These are phyloP conservation scores for Mionectes olivaceus DNA, from an alignment of 2,797 vertebrate genomes.

Conservation along the genomic window DNA sequence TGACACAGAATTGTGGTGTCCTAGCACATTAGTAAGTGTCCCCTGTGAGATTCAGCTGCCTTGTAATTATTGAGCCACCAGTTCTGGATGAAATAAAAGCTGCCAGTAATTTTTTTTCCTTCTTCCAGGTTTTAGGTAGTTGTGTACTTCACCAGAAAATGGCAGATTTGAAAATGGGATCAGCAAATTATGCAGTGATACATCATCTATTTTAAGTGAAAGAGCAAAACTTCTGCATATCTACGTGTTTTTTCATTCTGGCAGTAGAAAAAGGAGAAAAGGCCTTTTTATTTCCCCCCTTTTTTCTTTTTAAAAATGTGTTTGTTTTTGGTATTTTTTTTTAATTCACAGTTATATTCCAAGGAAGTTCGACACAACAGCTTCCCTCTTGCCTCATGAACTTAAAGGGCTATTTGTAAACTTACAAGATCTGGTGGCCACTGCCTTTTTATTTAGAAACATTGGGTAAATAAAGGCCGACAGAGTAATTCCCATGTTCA, in stretches of 20 bases:
- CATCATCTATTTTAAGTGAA: conserved; percentile 15
- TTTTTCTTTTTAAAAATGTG: background rate
- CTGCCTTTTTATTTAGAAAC: background rate
- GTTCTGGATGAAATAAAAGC: background rate
- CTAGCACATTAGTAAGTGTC: background rate
- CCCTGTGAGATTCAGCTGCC: background rate
- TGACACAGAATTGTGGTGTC: background rate
- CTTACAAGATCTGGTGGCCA: conserved; percentile 8
- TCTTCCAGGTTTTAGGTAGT: background rate
- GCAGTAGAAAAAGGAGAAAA: conserved; percentile 9
- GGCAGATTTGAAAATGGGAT: conserved; percentile 14
- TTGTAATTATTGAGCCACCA: background rate
- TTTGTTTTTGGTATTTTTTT: background rate
- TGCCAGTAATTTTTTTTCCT: background rate
- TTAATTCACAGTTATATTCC: background rate
- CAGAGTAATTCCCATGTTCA: background rate
- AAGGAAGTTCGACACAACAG: background rate
- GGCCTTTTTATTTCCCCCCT: accelerated
- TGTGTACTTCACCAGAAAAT: background rate
- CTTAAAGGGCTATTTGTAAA: conserved; percentile 70
- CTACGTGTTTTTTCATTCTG: background rate
- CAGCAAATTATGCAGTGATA: conserved; percentile 31
- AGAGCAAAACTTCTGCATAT: background rate
- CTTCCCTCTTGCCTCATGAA: conserved; percentile 26
- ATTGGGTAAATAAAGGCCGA: background rate